phyloP scores from a whole-genome alignment of 2,888 invertebrate species.

The Cryptocheilus praepositus region DNA sequence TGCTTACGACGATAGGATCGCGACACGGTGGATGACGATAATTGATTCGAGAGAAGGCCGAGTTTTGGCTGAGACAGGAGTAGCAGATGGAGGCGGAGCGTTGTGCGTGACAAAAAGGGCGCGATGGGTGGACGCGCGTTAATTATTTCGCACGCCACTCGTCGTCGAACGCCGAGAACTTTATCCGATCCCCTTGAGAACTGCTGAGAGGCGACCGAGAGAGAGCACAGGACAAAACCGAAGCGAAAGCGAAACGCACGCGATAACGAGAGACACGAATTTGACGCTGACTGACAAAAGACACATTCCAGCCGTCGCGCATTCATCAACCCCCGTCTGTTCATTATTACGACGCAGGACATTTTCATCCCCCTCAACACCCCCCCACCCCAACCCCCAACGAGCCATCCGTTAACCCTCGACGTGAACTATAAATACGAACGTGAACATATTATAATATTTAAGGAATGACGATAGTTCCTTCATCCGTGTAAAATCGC shows the following conservation, averaged over 20 bases:
- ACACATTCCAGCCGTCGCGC: background rate
- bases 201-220: too few species aligned
- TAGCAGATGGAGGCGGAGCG: slow-evolving; percentile 32
- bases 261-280: too few species aligned
- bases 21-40: background rate
- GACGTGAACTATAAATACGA: slow-evolving; percentile 43
- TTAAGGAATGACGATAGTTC: slow-evolving; percentile 72
- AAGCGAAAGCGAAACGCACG: too few species aligned
- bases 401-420: too few species aligned
- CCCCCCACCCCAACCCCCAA: slow-evolving; percentile 30
- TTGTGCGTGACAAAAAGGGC: slow-evolving; percentile 1
- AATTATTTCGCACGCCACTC: background rate
- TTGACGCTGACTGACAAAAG: slow-evolving; percentile 33
- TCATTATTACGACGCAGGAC: background rate
- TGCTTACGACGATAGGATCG: slow-evolving; percentile 26
- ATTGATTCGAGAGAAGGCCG: background rate
- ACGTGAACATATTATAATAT: slow-evolving; percentile 66
- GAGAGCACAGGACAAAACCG: too few species aligned
- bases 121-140: slow-evolving; percentile 11
- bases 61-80: background rate
- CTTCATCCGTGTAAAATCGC: slow-evolving; percentile 70
- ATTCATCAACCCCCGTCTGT: background rate
- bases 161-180: too few species aligned
- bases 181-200: too few species aligned
- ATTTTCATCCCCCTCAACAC: slow-evolving; percentile 20